Percentiles rank a stretch among this genome's conserved stretches.
Evolutionary conservation across 2,113 vertebrate species (phyloP).

Genomic region (rabbit (Oryctolagus cuniculus)): mOryCun1.1 NC_091438.1:8807501-8808000

Average conservation of each 20-base stretch:
- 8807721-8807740: not conserved
- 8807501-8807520: too few relatives aligned
- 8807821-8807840: not conserved
- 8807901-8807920: not conserved
- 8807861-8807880: not conserved
- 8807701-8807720: not conserved
- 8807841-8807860: not conserved
- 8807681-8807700: not conserved
- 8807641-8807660: not conserved
- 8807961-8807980: not conserved
- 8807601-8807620: not conserved
- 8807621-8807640: not conserved
- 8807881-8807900: not conserved
- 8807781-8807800: constrained; percentile 15
- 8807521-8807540: too few relatives aligned
- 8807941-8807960: constrained; percentile 4
- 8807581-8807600: not conserved
- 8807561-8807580: too few relatives aligned
- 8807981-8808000: not conserved
- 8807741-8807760: not conserved
- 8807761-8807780: not conserved
- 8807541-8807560: too few relatives aligned
- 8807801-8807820: not conserved
- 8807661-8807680: not conserved
- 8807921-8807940: not conserved